Evolutionary conservation across 2,797 vertebrate species (phyloP), one percentile per base, ranked within the genome.

Genomic region (Pantherophis alleghaniensis): DNA sequence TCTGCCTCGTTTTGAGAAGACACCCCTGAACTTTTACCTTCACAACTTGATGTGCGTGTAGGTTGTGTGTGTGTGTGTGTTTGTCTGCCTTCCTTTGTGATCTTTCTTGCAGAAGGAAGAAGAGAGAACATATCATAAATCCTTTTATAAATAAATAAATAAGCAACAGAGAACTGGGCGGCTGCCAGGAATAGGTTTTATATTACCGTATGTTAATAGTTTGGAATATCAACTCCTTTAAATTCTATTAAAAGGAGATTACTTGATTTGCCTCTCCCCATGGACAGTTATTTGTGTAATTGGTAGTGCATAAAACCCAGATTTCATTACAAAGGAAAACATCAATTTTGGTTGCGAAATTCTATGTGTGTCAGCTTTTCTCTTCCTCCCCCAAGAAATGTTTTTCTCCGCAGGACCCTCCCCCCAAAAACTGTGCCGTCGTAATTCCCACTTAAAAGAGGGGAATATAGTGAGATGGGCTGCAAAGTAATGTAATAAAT

Each of bases 171-270:
- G 28, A 83, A 56, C 93, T 94, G 92, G 74, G 79, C 1, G 3
- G 24, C 0, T 1, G 90, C 93, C 94, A 90, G 66, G 37, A 88
- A 47, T 20, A 0, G 47, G 86, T 63, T 4, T 66, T 92, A 66
- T 92, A 87, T 86, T 91, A 93, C 90, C 59, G 60, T 86, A 59
- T 55, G 86, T 60, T 86, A 89, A 92, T 94, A 94, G 42, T 93
- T 93, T 86, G 86, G 92, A 86, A 90, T 74, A 91, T 93, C 89
- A 95, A 86, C 91, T 93, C 56, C 88, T 93, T 89, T 94, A 93
- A 94, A 95, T 95, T 89, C 92, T 94, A 89, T 93, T 94, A 90
- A 94, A 61, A 86, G 26, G 6, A 37, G 79, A 93, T 93, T 87
- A 57, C 93, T 26, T 3, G 57, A 92, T 91, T 93, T 93, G 94